A percentile compares a stretch with the other conserved stretches of the same genome.
phyloP scores from a whole-genome alignment of 2,113 vertebrate genomes.

The Rafetus swinhoei region DNA sequence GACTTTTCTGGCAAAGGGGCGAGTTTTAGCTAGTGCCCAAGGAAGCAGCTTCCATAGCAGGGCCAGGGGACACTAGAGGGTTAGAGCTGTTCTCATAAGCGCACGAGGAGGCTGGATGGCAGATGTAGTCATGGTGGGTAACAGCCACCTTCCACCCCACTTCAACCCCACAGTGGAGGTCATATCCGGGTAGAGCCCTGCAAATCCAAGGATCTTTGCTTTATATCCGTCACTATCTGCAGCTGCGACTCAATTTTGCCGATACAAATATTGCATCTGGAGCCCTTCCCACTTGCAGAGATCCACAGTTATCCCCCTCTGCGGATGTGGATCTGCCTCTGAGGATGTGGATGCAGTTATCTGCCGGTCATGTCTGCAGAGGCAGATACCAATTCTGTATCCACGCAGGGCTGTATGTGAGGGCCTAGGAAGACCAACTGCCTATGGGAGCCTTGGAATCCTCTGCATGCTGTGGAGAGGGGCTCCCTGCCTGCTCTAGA shows the following conservation, averaged over 20 bases:
- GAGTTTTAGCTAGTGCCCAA: not conserved
- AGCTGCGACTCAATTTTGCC: too few species aligned
- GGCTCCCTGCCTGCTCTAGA: too few species aligned
- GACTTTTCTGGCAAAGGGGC: not conserved
- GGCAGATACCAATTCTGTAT: too few species aligned
- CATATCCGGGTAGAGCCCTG: not conserved
- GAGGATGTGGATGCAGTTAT: too few species aligned
- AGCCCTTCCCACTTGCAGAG: too few species aligned
- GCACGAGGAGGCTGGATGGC: not conserved
- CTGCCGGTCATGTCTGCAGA: too few species aligned
- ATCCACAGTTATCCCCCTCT: too few species aligned
- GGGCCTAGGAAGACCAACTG: not conserved
- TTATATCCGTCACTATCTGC: too few species aligned
- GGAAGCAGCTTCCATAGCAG: not conserved
- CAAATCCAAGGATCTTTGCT: too few species aligned
- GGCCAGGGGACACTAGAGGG: not conserved
- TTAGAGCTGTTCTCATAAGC: not conserved
- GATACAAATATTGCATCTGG: too few species aligned
- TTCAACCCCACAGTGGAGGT: not conserved
- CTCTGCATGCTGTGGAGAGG: not conserved
- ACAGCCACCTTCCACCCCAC: not conserved
- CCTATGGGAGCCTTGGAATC: not conserved
- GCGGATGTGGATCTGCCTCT: too few species aligned
- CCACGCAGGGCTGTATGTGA: too few species aligned
- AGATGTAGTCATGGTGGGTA: not conserved